Evolutionary conservation across 2,888 invertebrate genomes (phyloP).

Genomic region (Chrysotoxum bicinctum): DNA sequence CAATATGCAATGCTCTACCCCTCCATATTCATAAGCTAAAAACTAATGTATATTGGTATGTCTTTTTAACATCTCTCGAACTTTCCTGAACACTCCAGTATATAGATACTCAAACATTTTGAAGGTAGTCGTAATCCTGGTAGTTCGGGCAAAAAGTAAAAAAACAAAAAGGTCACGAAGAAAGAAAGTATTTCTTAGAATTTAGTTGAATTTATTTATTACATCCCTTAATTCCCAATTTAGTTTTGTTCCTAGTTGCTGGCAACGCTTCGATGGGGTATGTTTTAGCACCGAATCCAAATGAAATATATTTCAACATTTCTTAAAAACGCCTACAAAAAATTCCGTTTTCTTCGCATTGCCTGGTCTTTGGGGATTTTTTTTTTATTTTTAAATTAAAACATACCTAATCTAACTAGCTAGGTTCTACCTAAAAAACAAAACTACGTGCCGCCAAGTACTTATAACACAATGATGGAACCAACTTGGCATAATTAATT

Average conservation of each 20-base stretch:
- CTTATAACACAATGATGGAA: conserved; percentile 50
- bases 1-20: no score
- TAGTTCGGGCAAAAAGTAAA: no score
- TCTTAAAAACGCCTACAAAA: neutral
- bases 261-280: neutral
- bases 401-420: conserved; percentile 59
- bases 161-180: no score
- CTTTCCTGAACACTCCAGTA: no score
- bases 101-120: no score
- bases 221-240: no score
- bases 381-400: conserved; percentile 59
- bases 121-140: no score
- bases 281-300: conserved; percentile 10
- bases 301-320: conserved; percentile 14
- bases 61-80: no score
- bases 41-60: no score
- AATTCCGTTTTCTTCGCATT: neutral
- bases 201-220: no score
- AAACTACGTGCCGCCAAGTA: conserved; percentile 48
- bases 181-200: no score
- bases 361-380: conserved; percentile 12
- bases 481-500: conserved; percentile 40
- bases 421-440: neutral
- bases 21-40: no score
- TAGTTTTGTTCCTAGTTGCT: neutral